Percentiles rank a stretch among this genome's conserved stretches.
Evolutionary conservation across 2,113 vertebrate genomes (phyloP).

Genomic region (Caloenas nicobarica): DNA sequence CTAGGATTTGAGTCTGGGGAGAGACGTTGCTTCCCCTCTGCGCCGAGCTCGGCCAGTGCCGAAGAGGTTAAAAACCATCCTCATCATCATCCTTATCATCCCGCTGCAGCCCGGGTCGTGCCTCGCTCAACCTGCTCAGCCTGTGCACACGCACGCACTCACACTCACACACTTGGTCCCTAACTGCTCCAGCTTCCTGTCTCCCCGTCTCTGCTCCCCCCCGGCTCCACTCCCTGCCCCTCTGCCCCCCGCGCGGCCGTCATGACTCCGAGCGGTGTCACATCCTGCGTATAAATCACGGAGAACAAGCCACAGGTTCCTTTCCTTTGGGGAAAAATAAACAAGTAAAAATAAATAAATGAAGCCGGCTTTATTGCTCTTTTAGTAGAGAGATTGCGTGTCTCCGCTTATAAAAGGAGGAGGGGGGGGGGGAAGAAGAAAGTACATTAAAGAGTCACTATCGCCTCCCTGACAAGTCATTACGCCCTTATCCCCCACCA

Average conservation of each 20-base stretch:
- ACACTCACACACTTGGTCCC: too few species aligned
- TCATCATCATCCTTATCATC: not conserved
- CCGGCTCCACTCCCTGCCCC: too few species aligned
- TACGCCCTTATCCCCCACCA: slow-evolving; percentile 64
- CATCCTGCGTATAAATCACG: not conserved
- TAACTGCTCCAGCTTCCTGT: not conserved
- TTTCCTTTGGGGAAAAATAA: slow-evolving; percentile 1
- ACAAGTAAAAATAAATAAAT: not conserved
- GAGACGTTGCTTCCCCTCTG: not conserved
- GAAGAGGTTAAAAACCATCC: not conserved
- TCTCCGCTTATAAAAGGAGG: not conserved
- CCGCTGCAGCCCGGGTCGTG: not conserved
- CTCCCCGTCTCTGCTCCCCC: too few species aligned
- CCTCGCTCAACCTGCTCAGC: not conserved
- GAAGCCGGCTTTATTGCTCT: not conserved
- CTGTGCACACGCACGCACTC: not conserved
- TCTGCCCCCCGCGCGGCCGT: not conserved
- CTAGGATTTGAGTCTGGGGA: not conserved
- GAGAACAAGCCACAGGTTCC: not conserved
- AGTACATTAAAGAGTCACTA: slow-evolving; percentile 41
- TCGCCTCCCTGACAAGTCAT: slow-evolving; percentile 53
- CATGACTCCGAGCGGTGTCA: not conserved
- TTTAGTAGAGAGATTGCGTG: not conserved
- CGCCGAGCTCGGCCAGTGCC: not conserved
- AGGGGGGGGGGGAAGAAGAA: not conserved